These are phyloP conservation scores for Magallana gigas DNA, from an alignment of 1,140 invertebrate species.

Conservation along the genomic window DNA sequence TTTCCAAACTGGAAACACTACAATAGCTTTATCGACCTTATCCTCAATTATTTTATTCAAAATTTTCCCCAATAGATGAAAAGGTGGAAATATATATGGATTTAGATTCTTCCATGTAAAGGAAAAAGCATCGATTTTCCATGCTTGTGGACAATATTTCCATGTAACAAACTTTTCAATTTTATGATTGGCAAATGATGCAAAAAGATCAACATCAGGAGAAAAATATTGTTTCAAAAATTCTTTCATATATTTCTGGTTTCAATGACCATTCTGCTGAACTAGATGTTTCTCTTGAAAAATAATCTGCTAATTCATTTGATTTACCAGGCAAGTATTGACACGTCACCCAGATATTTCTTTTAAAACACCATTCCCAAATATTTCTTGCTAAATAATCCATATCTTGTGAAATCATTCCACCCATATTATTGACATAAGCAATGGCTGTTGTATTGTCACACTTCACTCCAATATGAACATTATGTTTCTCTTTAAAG, in stretches of 20 bases:
- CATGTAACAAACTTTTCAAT: no score
- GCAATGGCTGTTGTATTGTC: background rate
- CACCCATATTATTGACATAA: constrained; percentile 16
- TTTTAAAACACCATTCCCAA: constrained; percentile 58
- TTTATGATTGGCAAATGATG: no score
- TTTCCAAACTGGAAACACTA: constrained; percentile 42
- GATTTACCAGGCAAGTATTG: constrained; percentile 49
- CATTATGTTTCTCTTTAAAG: background rate
- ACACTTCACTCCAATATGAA: background rate
- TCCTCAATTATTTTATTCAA: constrained; percentile 49
- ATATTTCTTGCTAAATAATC: constrained; percentile 32
- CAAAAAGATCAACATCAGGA: constrained; percentile 45
- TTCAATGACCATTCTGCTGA: constrained; percentile 57
- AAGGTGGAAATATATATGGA: no score
- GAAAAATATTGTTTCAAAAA: constrained; percentile 47
- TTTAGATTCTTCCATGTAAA: no score
- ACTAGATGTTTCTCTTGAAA: constrained; percentile 51
- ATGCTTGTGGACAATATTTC: no score
- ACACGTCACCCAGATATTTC: background rate
- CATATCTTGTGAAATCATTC: background rate
- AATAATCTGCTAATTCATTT: constrained; percentile 58
- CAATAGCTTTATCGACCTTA: constrained; percentile 44
- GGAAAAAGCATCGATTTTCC: no score
- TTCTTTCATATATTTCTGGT: constrained; percentile 43
- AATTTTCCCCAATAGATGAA: constrained; percentile 47